These are phyloP conservation scores for Ophraella communa DNA, from an alignment of 2,888 invertebrate species.

Conservation along the genomic window DNA sequence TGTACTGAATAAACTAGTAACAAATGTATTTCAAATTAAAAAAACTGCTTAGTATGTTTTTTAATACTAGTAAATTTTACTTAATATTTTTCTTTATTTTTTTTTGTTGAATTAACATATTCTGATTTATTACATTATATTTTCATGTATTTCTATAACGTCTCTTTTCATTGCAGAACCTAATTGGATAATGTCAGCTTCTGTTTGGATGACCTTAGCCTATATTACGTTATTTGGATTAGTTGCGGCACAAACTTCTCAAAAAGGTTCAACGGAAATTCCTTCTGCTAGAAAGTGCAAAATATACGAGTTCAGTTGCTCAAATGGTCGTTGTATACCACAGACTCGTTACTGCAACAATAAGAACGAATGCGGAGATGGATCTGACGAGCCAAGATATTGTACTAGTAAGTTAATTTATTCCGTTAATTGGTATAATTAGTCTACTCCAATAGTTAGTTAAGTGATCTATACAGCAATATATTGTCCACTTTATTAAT, in stretches of 20 bases:
- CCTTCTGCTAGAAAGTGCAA: conserved; percentile 62
- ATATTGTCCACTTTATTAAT: too few relatives aligned
- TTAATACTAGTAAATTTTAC: too few relatives aligned
- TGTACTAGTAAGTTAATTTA: conserved; percentile 75
- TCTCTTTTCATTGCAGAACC: conserved; percentile 1
- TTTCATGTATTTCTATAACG: background rate
- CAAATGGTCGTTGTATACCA: conserved; percentile 71
- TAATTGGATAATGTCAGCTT: conserved; percentile 30
- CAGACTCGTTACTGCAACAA: conserved; percentile 81
- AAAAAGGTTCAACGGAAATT: conserved; percentile 13
- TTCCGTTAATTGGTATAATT: background rate
- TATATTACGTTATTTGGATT: conserved; percentile 22
- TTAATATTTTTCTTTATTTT: background rate
- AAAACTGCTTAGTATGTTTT: too few relatives aligned
- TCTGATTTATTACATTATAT: too few relatives aligned
- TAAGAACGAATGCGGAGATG: conserved; percentile 80
- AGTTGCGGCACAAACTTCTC: conserved; percentile 9
- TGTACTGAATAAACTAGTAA: too few relatives aligned
- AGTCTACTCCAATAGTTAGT: too few relatives aligned
- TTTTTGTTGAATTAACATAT: too few relatives aligned
- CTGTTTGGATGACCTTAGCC: conserved; percentile 23
- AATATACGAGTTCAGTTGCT: conserved; percentile 72
- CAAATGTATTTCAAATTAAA: too few relatives aligned
- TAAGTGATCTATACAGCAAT: too few relatives aligned
- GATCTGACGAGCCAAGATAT: conserved; percentile 80